Evolutionary conservation across 2,888 invertebrate genomes (phyloP).

Genomic region (Eilema sororculum): DNA sequence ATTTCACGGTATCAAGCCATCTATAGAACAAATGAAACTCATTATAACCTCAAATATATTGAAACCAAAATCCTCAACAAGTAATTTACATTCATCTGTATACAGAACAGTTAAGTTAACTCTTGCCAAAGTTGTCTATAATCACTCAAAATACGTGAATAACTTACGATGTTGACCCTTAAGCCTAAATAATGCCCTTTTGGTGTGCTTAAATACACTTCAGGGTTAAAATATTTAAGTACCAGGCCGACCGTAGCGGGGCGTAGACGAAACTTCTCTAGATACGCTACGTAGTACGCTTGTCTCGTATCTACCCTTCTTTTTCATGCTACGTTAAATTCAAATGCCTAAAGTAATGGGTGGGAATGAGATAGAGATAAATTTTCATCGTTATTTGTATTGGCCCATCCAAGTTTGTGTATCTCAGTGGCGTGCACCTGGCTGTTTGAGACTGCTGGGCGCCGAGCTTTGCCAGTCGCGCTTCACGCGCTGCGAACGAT

Average conservation of each 20-base stretch:
- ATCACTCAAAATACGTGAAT: constrained; percentile 37
- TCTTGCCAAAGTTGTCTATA: constrained; percentile 27
- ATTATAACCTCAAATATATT: too few relatives aligned
- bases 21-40: too few relatives aligned
- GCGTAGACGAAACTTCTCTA: constrained; percentile 35
- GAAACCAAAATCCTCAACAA: background rate
- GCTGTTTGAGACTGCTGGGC: constrained; percentile 74
- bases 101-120: constrained; percentile 10
- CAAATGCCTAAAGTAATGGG: constrained; percentile 22
- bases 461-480: constrained; percentile 73
- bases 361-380: constrained; percentile 45
- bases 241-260: constrained; percentile 28
- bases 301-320: constrained; percentile 19
- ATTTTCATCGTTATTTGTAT: constrained; percentile 42
- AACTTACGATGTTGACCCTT: constrained; percentile 44
- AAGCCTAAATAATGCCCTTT: constrained; percentile 41
- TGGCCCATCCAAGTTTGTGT: constrained; percentile 53
- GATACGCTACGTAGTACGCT: constrained; percentile 39
- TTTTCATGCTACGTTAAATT: constrained; percentile 21
- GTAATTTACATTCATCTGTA: background rate
- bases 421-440: constrained; percentile 63
- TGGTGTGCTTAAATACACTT: constrained; percentile 42
- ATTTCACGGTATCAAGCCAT: too few relatives aligned
- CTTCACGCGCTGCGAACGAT: constrained; percentile 61
- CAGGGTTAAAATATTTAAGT: constrained; percentile 46